Evolutionary conservation across 2,113 vertebrate genomes (phyloP).

Genomic region (Xyliphius kryptos): DNA sequence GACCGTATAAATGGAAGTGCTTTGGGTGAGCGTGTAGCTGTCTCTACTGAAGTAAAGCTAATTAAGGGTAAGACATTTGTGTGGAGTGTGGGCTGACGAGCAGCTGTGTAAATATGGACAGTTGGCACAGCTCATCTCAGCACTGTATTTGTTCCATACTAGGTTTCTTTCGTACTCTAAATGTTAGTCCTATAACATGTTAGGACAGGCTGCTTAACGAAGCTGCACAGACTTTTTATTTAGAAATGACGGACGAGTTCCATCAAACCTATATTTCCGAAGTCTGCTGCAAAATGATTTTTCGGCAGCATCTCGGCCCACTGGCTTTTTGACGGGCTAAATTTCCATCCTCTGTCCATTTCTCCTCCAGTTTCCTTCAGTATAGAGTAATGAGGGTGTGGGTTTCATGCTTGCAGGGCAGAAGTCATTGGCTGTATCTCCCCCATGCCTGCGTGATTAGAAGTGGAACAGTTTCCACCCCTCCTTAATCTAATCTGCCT

Average conservation of each 20-base stretch:
- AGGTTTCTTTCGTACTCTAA: constrained; percentile 24
- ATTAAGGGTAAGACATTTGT: constrained; percentile 39
- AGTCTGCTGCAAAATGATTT: not conserved
- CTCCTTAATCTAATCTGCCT: constrained; percentile 59
- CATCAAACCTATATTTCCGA: constrained; percentile 3
- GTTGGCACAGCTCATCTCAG: constrained; percentile 35
- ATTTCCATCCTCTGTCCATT: constrained; percentile 4
- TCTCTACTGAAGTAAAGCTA: constrained; percentile 32
- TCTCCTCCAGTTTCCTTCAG: not conserved
- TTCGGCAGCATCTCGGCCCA: not conserved
- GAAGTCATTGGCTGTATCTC: constrained; percentile 53
- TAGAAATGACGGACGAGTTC: constrained; percentile 15
- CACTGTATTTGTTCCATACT: constrained; percentile 16
- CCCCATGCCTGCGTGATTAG: constrained; percentile 44
- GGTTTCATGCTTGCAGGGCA: constrained; percentile 42
- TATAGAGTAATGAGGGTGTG: constrained; percentile 31
- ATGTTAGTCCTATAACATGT: constrained; percentile 26
- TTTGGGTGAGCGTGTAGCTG: constrained; percentile 3
- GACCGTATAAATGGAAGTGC: constrained; percentile 10
- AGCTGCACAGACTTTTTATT: constrained; percentile 16
- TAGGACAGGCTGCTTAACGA: constrained; percentile 27
- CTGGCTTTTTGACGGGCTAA: not conserved
- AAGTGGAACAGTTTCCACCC: constrained; percentile 54
- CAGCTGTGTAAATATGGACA: constrained; percentile 46
- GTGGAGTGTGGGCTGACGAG: constrained; percentile 26